phyloP scores from a whole-genome alignment of 1,140 invertebrate species.

The Trinorchestia longiramus region DNA sequence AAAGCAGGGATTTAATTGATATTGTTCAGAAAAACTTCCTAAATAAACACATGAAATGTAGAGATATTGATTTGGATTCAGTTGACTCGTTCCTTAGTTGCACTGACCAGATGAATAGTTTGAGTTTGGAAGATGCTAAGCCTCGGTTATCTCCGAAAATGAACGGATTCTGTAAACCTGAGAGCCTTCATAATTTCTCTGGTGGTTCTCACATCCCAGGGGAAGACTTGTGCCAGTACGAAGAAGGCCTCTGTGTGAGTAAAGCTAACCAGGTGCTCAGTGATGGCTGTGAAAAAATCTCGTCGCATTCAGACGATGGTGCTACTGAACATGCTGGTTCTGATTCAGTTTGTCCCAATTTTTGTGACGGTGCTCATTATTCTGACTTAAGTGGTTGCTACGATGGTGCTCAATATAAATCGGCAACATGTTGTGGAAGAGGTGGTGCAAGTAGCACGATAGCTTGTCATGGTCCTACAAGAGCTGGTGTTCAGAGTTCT shows the following conservation, averaged over 20 bases:
- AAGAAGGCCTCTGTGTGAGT: background rate
- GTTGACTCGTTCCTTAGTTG: conserved; percentile 28
- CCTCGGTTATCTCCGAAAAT: conserved; percentile 1
- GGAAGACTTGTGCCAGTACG: background rate
- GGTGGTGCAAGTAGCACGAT: background rate
- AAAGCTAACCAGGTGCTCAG: background rate
- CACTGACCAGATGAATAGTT: background rate
- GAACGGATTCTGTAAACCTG: background rate
- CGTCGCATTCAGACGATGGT: background rate
- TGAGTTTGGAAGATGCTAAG: background rate
- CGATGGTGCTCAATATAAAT: background rate
- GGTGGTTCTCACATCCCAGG: background rate
- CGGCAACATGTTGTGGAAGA: background rate
- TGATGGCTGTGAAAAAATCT: conserved; percentile 15
- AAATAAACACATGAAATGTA: conserved; percentile 22
- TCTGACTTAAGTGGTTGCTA: background rate
- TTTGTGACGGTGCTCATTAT: conserved; percentile 17
- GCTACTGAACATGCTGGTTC: background rate
- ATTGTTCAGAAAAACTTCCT: background rate
- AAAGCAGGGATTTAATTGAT: background rate
- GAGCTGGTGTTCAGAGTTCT: background rate
- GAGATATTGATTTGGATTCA: conserved; percentile 26
- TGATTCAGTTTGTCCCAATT: background rate
- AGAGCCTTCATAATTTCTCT: background rate
- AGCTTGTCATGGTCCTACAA: background rate